Evolutionary conservation across 2,113 vertebrate species (phyloP).

Genomic region (Coptodon bakossiorum): DNA sequence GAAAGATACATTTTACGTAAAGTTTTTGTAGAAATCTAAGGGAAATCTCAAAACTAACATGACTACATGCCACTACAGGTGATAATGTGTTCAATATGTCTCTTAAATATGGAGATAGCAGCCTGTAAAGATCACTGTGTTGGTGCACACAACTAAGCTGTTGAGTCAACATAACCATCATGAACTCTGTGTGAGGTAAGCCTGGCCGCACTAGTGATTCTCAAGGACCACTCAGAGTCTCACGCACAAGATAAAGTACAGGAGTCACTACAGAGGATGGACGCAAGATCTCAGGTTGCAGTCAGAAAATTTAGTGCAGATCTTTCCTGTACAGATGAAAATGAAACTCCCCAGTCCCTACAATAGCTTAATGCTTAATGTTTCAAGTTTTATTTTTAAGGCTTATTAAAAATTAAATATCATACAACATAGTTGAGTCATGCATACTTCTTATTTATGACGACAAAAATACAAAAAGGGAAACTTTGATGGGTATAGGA

Average conservation of each 20-base stretch:
- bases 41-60: fast-evolving
- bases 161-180: constrained; percentile 13
- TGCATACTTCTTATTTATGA: not conserved
- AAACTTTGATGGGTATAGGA: not conserved
- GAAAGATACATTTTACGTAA: not conserved
- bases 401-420: not conserved
- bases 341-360: not conserved
- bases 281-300: not conserved
- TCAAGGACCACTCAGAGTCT: constrained; percentile 56
- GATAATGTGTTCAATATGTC: not conserved
- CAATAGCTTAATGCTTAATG: not conserved
- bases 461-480: not conserved
- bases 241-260: constrained; percentile 2
- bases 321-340: not conserved
- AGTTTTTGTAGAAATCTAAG: not conserved
- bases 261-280: not conserved
- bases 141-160: not conserved
- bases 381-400: not conserved
- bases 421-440: not conserved
- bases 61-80: not conserved
- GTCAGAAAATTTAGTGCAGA: not conserved
- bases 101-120: not conserved
- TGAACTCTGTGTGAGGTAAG: constrained; percentile 42
- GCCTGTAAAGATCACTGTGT: not conserved
- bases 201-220: constrained; percentile 43